phyloP scores from a whole-genome alignment of 2,888 invertebrate genomes.

The Polydesmus complanatus region DNA sequence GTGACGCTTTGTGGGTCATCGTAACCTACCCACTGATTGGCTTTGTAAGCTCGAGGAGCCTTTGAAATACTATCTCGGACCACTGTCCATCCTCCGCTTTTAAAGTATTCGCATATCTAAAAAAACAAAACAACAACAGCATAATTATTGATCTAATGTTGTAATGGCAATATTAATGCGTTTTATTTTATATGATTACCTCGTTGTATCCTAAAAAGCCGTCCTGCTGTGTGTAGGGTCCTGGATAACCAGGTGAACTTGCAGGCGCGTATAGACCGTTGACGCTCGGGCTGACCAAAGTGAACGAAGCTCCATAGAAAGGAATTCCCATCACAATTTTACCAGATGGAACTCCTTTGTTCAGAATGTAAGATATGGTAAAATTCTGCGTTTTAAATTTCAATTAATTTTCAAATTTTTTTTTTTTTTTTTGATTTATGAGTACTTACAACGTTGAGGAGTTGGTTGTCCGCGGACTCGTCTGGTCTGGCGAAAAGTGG shows the following conservation, averaged over 20 bases:
- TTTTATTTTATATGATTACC: conserved; percentile 45
- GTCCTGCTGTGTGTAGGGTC: conserved; percentile 45
- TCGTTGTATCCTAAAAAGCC: conserved; percentile 63
- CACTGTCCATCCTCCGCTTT: conserved; percentile 26
- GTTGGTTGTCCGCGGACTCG: not conserved
- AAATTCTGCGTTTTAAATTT: conserved; percentile 25
- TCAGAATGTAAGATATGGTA: conserved; percentile 40
- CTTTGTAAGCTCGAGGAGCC: conserved; percentile 46
- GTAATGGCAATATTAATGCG: not conserved
- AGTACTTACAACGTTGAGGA: not conserved
- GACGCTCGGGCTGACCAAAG: conserved; percentile 36
- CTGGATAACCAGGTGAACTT: conserved; percentile 42
- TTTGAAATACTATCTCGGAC: conserved; percentile 24
- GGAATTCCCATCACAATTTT: conserved; percentile 57
- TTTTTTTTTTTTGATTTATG: not conserved
- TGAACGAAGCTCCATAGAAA: conserved; percentile 54
- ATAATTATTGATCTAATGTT: not conserved
- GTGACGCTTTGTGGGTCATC: conserved; percentile 60
- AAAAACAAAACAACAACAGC: not conserved
- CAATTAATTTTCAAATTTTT: not conserved
- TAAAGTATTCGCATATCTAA: conserved; percentile 40
- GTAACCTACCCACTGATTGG: conserved; percentile 47
- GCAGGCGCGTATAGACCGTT: conserved; percentile 42
- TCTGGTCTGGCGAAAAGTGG: not conserved
- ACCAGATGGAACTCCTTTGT: conserved; percentile 41